phyloP scores from a whole-genome alignment of 2,113 vertebrate species.

The Paratilapia polleni region DNA sequence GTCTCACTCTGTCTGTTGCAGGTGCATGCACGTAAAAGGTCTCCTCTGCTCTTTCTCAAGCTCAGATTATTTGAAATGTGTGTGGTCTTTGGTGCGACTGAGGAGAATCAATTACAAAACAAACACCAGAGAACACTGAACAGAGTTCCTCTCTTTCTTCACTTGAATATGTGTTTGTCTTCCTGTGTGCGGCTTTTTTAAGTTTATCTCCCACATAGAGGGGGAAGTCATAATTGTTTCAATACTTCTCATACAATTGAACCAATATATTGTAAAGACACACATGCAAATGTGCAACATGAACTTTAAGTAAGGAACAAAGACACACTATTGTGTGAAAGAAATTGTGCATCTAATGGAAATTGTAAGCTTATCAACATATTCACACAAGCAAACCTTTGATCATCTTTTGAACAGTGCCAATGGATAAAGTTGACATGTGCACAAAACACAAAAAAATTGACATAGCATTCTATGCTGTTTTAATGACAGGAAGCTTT shows the following conservation, averaged over 20 bases:
- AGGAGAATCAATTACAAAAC: slow-evolving; percentile 40
- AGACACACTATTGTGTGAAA: neutral
- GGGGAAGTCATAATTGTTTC: slow-evolving; percentile 34
- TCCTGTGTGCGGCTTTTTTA: neutral
- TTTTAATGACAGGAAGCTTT: neutral
- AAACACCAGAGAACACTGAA: neutral
- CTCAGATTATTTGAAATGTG: slow-evolving; percentile 25
- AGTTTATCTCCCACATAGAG: slow-evolving; percentile 24
- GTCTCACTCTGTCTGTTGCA: slow-evolving; percentile 11
- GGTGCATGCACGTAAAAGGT: neutral
- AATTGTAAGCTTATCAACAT: neutral
- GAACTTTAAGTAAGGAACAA: neutral
- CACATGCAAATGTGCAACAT: neutral
- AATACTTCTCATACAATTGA: neutral
- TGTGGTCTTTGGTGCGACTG: slow-evolving; percentile 11
- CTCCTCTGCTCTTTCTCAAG: neutral
- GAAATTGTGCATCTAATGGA: neutral
- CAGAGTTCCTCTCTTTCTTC: neutral
- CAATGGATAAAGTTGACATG: neutral
- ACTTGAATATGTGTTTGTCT: neutral
- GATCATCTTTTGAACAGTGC: neutral
- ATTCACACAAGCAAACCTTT: neutral
- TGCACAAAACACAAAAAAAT: neutral
- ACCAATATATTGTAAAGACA: neutral
- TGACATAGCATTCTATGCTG: too few species aligned